Conservation (phyloP, 2,113 vertebrate genomes). For the Mustela nigripes region DNA sequence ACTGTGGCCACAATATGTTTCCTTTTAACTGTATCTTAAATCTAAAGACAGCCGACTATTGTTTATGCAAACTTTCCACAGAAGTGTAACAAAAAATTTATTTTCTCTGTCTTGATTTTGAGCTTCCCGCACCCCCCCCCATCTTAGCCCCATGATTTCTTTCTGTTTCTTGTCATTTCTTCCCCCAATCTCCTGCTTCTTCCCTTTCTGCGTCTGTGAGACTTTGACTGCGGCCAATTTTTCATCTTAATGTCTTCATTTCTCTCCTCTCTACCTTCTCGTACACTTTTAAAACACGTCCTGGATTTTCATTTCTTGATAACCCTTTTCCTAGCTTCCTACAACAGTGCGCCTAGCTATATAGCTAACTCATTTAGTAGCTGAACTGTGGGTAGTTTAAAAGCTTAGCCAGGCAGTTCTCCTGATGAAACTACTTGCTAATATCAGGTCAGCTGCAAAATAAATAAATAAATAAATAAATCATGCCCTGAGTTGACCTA, state of each 20-base stretch:
- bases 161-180: conserved; percentile 65
- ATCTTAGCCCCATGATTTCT: conserved; percentile 46
- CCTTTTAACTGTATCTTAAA: conserved; percentile 66
- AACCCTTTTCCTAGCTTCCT: conserved; percentile 8
- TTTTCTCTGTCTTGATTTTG: conserved; percentile 39
- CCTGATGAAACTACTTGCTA: neutral
- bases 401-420: neutral
- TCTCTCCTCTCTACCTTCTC: neutral
- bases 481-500: neutral
- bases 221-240: conserved; percentile 54
- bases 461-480: neutral
- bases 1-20: conserved; percentile 11
- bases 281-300: neutral
- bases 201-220: conserved; percentile 28
- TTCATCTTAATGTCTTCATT: conserved; percentile 36
- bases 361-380: neutral
- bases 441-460: neutral
- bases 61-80: conserved; percentile 67
- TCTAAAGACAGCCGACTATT: conserved; percentile 57
- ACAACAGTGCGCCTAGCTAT: neutral
- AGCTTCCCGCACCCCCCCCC: accelerated
- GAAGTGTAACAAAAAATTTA: conserved; percentile 58
- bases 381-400: neutral
- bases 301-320: conserved; percentile 37
- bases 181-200: neutral